phyloP scores from a whole-genome alignment of 2,113 vertebrate species.

The Dipodomys stephensi region DNA sequence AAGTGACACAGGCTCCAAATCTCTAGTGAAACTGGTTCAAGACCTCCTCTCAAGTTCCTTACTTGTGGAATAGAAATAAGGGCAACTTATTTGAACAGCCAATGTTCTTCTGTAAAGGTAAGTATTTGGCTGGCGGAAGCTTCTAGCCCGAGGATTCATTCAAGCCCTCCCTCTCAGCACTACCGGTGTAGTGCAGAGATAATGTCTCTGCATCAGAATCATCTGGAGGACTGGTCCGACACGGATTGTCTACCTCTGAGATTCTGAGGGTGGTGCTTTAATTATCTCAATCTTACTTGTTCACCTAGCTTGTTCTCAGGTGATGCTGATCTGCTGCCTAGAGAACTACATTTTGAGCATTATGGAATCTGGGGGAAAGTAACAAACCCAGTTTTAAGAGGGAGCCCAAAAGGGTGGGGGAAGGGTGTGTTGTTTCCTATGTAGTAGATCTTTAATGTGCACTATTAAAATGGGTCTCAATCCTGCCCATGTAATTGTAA shows the following conservation, averaged over 20 bases:
- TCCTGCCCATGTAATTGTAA: too few relatives aligned
- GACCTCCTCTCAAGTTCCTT: neutral
- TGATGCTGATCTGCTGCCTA: neutral
- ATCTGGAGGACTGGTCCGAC: neutral
- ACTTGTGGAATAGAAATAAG: neutral
- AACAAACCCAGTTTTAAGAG: neutral
- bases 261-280: rapidly evolving
- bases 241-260: neutral
- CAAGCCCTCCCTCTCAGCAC: too few relatives aligned
- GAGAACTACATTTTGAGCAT: neutral
- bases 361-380: neutral
- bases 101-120: neutral
- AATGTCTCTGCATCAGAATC: neutral
- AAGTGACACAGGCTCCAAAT: neutral
- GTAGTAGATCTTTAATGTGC: neutral
- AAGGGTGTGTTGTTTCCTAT: neutral
- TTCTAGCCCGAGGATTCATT: neutral
- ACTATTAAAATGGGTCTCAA: neutral
- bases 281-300: neutral
- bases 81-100: neutral
- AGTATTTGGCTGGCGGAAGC: neutral
- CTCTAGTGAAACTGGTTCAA: neutral
- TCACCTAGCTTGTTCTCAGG: neutral
- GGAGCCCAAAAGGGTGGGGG: neutral
- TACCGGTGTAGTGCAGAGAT: neutral